Conservation (phyloP, 1,140 invertebrate genomes). For the Solen grandis region DNA sequence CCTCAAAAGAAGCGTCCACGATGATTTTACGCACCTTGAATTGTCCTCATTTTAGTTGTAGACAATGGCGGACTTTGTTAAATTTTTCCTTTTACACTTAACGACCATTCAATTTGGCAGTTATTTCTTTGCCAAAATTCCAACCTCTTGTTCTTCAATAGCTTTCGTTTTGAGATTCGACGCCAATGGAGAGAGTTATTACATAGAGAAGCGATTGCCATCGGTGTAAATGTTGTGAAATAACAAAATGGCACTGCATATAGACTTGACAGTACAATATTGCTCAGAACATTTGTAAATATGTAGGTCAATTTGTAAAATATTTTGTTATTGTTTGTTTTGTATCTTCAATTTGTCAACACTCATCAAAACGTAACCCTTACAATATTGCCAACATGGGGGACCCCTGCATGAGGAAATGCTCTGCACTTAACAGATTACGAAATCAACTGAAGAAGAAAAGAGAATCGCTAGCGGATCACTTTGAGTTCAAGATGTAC, state of each 20-base stretch:
- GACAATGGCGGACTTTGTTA: not conserved
- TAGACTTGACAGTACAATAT: not conserved
- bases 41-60: not conserved
- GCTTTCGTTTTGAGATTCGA: too few species aligned
- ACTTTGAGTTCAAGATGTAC: conserved; percentile 81
- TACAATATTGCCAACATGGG: conserved; percentile 63
- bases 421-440: conserved; percentile 70
- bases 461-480: conserved; percentile 78
- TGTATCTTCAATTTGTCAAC: not conserved
- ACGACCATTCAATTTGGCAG: not conserved
- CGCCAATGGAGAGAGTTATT: too few species aligned
- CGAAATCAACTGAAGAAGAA: conserved; percentile 77
- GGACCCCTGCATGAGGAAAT: conserved; percentile 75
- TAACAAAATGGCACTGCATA: not conserved
- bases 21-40: not conserved
- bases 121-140: not conserved
- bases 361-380: not conserved
- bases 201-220: too few species aligned
- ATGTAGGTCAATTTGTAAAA: not conserved
- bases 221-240: too few species aligned
- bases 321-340: not conserved
- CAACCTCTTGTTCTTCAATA: too few species aligned
- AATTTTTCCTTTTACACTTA: not conserved
- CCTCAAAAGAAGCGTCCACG: too few species aligned
- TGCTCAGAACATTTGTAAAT: not conserved